Base-by-base conservation (phyloP, 2,113 vertebrate species). In the Copsychus sechellarum region DNA sequence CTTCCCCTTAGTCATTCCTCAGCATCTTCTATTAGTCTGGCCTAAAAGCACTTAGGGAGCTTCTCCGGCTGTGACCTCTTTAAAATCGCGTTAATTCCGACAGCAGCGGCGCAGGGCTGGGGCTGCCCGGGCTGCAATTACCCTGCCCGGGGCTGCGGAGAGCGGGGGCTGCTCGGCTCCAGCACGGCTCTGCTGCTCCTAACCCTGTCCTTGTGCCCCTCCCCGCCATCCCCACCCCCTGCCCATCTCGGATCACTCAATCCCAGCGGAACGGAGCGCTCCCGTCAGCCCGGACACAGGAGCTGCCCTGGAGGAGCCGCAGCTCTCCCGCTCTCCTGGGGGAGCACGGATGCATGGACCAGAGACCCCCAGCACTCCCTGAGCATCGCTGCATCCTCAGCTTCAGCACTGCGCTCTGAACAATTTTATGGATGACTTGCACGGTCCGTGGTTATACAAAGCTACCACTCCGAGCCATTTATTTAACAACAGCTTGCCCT, bases 1-100 rank as follows among this genome's bases (percentile, higher is more conserved):
- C 93, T 96, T 96, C 93, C 92, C 90, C 95, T 95, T 90, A 94
- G 94, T 88, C 94, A 84, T 78, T 94, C 90, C 88, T 84, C 93
- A 64, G 93, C 90, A 95, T 92, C 95, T 92, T 24, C 90, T 88
- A 74, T 90, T 64, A 90, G 93, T 80, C 82, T 31, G 95, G 95
- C 91, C 94, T 66, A 8, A 77, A 91, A 90, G 93, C 94, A 86
- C 90, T 96, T 67, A 70, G 11, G 29, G 23, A 95, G 90, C 78
- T 67, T 81, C 88, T 83, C 93, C 2, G 92, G 72, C 93, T 74
- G 90, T 90, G 92, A 93, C 92, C 94, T 92, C 92, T 90, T 90
- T 56, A 78, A 33, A 48, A 61, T 5, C 2, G 4, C 60, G 76
- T 85, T 81, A 54, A 90, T 95, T 92, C 78, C 60, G 69, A 54